Evolutionary conservation across 2,888 invertebrate species (phyloP).

Genomic region (Spisula subtruncata): DNA sequence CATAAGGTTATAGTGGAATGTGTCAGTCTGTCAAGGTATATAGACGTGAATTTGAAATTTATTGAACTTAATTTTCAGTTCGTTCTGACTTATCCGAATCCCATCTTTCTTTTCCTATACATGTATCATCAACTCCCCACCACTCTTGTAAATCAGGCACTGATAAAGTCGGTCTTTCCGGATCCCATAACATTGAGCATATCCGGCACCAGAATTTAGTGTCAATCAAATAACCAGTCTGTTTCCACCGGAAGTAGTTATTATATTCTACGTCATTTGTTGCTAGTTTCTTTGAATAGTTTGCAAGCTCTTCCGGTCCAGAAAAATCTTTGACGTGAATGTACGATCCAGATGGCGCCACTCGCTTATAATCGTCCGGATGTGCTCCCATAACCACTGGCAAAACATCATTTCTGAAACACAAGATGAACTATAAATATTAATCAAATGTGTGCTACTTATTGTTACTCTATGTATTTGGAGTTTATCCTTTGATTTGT

Average conservation of each 20-base stretch:
- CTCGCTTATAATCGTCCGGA: slow-evolving; percentile 95
- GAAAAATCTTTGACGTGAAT: slow-evolving; percentile 98
- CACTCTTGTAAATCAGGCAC: slow-evolving; percentile 95
- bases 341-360: slow-evolving; percentile 96
- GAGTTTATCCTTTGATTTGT: too few relatives aligned
- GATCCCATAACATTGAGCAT: slow-evolving; percentile 78
- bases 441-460: neutral
- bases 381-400: slow-evolving; percentile 98
- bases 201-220: slow-evolving; percentile 80
- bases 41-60: too few relatives aligned
- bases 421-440: neutral
- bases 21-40: too few relatives aligned
- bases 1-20: too few relatives aligned
- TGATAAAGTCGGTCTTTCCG: slow-evolving; percentile 71
- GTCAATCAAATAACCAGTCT: slow-evolving; percentile 85
- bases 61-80: neutral
- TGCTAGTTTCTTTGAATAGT: slow-evolving; percentile 94
- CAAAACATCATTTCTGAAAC: slow-evolving; percentile 92
- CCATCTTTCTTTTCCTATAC: slow-evolving; percentile 59
- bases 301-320: slow-evolving; percentile 94
- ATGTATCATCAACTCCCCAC: slow-evolving; percentile 91
- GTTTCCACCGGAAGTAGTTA: slow-evolving; percentile 97
- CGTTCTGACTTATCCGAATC: slow-evolving; percentile 4
- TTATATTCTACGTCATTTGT: slow-evolving; percentile 96
- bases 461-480: too few relatives aligned